Conservation (phyloP, 2,888 invertebrate species). For the Luffia ferchaultella region DNA sequence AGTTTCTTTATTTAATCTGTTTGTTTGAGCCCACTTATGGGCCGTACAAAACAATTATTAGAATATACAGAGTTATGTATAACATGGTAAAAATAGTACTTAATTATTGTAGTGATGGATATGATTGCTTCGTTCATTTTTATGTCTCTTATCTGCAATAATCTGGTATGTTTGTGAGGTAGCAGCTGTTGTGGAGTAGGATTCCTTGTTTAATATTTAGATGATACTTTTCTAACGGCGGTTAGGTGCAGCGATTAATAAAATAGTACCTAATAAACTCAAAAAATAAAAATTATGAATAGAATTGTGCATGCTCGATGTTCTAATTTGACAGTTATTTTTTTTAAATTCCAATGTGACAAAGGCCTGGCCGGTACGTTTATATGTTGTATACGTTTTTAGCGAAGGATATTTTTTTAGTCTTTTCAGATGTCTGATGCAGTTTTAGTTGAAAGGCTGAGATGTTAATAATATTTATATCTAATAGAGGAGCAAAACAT, state of each 20-base stretch:
- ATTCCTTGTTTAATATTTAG: conserved; percentile 34
- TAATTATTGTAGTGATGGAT: background rate
- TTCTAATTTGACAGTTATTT: conserved; percentile 12
- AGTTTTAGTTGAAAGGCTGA: conserved; percentile 36
- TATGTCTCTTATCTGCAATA: background rate
- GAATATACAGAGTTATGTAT: background rate
- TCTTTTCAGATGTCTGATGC: conserved; percentile 46
- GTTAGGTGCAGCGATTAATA: conserved; percentile 53
- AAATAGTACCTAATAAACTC: conserved; percentile 37
- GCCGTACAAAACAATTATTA: background rate
- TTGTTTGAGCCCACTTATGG: background rate
- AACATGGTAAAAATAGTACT: background rate
- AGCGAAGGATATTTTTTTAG: conserved; percentile 29
- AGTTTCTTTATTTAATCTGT: background rate
- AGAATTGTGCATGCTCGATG: conserved; percentile 37
- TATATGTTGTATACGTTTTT: conserved; percentile 44
- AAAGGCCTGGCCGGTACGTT: conserved; percentile 35
- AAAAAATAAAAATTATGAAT: conserved; percentile 25
- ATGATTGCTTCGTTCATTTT: background rate
- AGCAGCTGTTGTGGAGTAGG: background rate
- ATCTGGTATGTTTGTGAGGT: background rate
- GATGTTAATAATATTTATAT: background rate
- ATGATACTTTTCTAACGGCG: conserved; percentile 61
- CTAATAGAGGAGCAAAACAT: no score
- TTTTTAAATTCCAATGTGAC: background rate